Conservation (phyloP, 2,888 invertebrate genomes). For the Ochropleura plecta region DNA sequence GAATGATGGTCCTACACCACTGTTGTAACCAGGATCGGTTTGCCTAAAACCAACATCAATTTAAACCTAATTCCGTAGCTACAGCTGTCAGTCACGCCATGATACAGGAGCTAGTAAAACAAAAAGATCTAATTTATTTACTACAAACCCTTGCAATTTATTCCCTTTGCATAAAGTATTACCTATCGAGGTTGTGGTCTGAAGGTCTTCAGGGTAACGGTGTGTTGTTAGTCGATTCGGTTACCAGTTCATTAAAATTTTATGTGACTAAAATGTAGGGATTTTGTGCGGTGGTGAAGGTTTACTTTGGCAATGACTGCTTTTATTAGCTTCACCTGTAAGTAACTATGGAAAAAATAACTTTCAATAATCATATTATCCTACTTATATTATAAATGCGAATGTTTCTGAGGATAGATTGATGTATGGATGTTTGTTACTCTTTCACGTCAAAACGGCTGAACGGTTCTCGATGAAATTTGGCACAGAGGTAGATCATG, state of each 20-base stretch:
- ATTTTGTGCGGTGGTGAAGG: neutral
- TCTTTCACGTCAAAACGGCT: too few species aligned
- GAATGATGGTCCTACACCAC: neutral
- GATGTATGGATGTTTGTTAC: too few species aligned
- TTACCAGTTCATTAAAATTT: conserved; percentile 39
- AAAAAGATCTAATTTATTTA: conserved; percentile 47
- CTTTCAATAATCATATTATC: too few species aligned
- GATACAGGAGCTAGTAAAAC: conserved; percentile 15
- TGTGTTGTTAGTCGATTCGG: conserved; percentile 23
- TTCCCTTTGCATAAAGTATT: conserved; percentile 43
- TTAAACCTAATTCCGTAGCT: neutral
- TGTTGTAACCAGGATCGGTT: neutral
- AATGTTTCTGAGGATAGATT: too few species aligned
- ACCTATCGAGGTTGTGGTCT: conserved; percentile 37
- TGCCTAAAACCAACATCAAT: neutral
- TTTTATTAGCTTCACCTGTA: neutral
- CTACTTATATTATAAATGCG: too few species aligned
- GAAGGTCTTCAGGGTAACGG: conserved; percentile 35
- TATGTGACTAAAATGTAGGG: conserved; percentile 2
- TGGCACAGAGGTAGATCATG: too few species aligned
- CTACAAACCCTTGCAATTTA: conserved; percentile 31
- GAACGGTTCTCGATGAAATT: too few species aligned
- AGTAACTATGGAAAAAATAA: too few species aligned
- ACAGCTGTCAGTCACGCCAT: conserved; percentile 31
- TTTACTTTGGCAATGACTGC: neutral